phyloP scores from a whole-genome alignment of 2,888 invertebrate species.

The Morinoia aosen region DNA sequence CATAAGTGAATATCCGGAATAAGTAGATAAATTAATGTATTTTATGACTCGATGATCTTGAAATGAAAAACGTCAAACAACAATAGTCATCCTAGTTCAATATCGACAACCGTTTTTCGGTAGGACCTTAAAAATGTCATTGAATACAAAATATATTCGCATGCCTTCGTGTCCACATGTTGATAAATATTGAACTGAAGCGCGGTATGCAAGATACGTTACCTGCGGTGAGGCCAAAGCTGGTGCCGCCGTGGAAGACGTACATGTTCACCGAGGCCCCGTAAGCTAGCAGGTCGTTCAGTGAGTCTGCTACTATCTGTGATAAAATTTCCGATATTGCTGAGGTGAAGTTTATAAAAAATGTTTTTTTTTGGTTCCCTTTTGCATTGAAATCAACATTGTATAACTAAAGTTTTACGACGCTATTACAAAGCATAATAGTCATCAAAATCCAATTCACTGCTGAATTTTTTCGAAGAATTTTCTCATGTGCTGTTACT shows the following conservation, averaged over 20 bases:
- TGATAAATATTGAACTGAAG: not conserved
- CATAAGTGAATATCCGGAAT: not conserved
- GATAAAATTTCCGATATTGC: not conserved
- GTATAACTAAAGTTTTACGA: too few relatives aligned
- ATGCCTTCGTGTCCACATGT: not conserved
- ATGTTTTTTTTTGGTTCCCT: too few relatives aligned
- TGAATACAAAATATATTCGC: not conserved
- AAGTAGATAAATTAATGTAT: not conserved
- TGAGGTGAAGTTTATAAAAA: not conserved
- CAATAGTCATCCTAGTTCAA: not conserved
- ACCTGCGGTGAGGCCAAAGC: conserved; percentile 69
- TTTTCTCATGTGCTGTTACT: too few relatives aligned
- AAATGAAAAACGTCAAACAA: not conserved
- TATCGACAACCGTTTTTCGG: too few relatives aligned
- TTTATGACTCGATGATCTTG: not conserved
- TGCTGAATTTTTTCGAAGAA: too few relatives aligned
- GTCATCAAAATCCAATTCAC: too few relatives aligned
- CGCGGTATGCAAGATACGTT: not conserved
- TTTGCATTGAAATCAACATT: too few relatives aligned
- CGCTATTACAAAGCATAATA: too few relatives aligned
- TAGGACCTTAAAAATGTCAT: too few relatives aligned
- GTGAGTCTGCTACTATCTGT: conserved; percentile 74
- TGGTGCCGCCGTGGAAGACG: conserved; percentile 73
- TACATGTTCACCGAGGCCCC: conserved; percentile 72
- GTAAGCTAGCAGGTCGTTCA: conserved; percentile 75